These are phyloP conservation scores for Lottia gigantea DNA, from an alignment of 2,888 invertebrate species.

Conservation along the genomic window DNA sequence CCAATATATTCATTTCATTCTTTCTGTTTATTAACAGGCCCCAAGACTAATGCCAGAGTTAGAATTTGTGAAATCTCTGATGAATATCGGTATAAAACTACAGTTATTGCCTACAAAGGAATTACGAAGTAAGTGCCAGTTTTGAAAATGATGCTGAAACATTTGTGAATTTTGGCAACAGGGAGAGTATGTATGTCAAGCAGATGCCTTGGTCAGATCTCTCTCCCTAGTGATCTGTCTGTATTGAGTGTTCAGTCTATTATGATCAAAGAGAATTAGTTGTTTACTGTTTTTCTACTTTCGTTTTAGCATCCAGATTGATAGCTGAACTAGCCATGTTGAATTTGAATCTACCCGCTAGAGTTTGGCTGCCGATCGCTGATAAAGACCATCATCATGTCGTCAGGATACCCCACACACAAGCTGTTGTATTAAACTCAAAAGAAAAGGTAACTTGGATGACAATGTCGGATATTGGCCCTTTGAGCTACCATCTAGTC, in stretches of 20 bases:
- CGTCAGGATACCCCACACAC: slow-evolving; percentile 95
- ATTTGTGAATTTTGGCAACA: too few relatives aligned
- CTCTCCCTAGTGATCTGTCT: too few relatives aligned
- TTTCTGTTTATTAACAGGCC: slow-evolving; percentile 72
- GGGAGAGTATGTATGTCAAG: too few relatives aligned
- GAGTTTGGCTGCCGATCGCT: slow-evolving; percentile 96
- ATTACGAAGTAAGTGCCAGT: slow-evolving; percentile 76
- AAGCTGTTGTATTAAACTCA: slow-evolving; percentile 97
- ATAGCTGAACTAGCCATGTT: slow-evolving; percentile 92
- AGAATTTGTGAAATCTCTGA: slow-evolving; percentile 87
- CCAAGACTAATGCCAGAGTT: slow-evolving; percentile 85
- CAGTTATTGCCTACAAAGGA: slow-evolving; percentile 88
- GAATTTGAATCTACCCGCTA: slow-evolving; percentile 95
- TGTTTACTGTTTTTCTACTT: slow-evolving; percentile 15
- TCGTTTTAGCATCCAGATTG: slow-evolving; percentile 76
- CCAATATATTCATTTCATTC: too few relatives aligned
- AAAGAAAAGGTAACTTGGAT: slow-evolving; percentile 84
- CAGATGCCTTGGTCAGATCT: too few relatives aligned
- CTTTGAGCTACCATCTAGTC: too few relatives aligned
- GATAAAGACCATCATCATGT: slow-evolving; percentile 84
- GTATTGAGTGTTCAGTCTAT: too few relatives aligned
- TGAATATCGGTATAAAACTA: slow-evolving; percentile 85
- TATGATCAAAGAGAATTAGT: too few relatives aligned
- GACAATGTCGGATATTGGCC: too few relatives aligned
- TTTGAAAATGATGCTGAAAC: too few relatives aligned